Evolutionary conservation across 2,113 vertebrate species (phyloP).

Genomic region (Choloepus hoffmanni): DNA sequence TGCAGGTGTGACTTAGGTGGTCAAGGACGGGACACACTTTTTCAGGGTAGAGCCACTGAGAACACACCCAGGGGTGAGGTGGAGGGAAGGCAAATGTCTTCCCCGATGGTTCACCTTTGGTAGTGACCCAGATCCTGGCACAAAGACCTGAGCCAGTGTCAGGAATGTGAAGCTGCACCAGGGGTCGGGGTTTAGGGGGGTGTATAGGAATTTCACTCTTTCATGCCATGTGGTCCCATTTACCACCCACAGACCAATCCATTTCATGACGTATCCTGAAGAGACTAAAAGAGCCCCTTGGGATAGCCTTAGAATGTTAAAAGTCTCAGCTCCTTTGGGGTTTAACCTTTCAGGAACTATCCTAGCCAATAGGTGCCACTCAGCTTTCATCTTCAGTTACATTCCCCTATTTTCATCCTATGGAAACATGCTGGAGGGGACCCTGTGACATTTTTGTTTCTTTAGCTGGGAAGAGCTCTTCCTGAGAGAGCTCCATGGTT

Average conservation of each 20-base stretch:
- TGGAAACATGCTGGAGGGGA: neutral
- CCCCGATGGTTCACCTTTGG: neutral
- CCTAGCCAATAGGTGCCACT: neutral
- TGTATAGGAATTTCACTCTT: neutral
- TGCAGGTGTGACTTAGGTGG: slow-evolving; percentile 45
- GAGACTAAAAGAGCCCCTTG: neutral
- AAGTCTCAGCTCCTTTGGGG: neutral
- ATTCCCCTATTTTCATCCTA: neutral
- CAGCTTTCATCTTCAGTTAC: neutral
- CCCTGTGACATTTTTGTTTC: neutral
- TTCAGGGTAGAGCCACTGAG: neutral
- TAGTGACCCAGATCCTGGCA: neutral
- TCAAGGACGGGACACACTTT: neutral
- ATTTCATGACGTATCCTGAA: neutral
- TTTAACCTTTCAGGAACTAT: neutral
- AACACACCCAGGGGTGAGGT: neutral
- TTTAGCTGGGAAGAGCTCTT: neutral
- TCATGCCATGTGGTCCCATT: neutral
- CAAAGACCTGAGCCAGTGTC: neutral
- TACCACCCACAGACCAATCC: neutral
- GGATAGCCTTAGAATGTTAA: neutral
- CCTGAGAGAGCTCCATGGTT: neutral
- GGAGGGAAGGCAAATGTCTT: neutral
- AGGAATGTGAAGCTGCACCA: neutral
- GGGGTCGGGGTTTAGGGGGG: no score